Evolutionary conservation across 2,113 vertebrate species (phyloP).

Genomic region (Cynocephalus volans): DNA sequence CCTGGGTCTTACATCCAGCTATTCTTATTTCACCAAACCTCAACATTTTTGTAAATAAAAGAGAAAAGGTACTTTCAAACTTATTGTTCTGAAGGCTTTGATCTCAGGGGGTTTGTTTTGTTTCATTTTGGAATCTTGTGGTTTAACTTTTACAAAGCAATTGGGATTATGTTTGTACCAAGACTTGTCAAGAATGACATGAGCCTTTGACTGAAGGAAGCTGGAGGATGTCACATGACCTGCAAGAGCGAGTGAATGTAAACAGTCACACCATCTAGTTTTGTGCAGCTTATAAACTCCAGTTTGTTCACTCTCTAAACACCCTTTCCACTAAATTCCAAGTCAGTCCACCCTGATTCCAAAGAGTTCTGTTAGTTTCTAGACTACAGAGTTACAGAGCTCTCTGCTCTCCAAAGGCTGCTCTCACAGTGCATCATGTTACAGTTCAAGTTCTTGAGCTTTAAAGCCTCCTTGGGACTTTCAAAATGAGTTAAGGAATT

Average conservation of each 20-base stretch:
- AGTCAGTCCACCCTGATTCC: neutral
- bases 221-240: neutral
- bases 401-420: neutral
- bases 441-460: constrained; percentile 50
- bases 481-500: constrained; percentile 48
- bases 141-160: constrained; percentile 52
- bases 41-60: neutral
- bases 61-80: constrained; percentile 30
- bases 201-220: neutral
- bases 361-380: neutral
- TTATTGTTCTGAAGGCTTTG: neutral
- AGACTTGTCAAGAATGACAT: constrained; percentile 41
- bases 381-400: neutral
- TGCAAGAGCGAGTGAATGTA: neutral
- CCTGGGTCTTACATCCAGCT: neutral
- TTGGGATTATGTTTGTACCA: neutral
- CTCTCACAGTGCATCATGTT: neutral
- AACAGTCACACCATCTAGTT: neutral
- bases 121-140: neutral
- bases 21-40: neutral
- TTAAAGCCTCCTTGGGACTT: constrained; percentile 57
- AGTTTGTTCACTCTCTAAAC: constrained; percentile 40
- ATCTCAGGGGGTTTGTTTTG: constrained; percentile 7
- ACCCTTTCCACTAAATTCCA: neutral
- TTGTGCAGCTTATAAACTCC: neutral